Base-by-base conservation (phyloP, 2,113 vertebrate species). In the Potamarius usumacintae region DNA sequence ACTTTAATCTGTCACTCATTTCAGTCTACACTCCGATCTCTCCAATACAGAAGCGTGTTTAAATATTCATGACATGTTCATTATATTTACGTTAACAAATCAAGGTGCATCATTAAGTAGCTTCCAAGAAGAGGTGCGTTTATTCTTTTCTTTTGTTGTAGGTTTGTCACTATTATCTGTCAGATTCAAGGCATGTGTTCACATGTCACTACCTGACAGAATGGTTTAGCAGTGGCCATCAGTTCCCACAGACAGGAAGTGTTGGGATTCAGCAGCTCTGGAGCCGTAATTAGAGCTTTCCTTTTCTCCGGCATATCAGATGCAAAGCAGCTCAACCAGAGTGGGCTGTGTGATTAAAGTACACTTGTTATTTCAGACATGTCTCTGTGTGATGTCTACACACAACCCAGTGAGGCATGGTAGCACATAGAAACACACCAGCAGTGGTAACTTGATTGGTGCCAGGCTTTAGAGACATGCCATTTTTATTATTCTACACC, bases 361-460 rank as follows among this genome's bases (percentile, higher is more conserved):
- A 95, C 96, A 96, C 97, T 98, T 96, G 97, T 98, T 98, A 98
- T 97, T 96, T 96, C 96, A 95, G 96, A 96, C 97, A 96, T 95
- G 95, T 97, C 96, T 95, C 94, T 94, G 88, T 93, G 92, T 93
- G 92, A 93, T 94, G 91, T 89, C 86, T 90, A 91, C 92, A 90
- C 90, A 67, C 82, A 84, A 69, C 27, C 60, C 74, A 88, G 69
- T 69, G 60, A 84, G 50, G n/a, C 87, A 90, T 67, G 65, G 85
- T 88, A 76, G 86, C 93, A 88, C 86, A 89, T 90, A 90, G 90
- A 91, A 84, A 90, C 78, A 89, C 86, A 88, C 25, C 76, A 52
- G 65, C 67, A 63, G 79, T 63, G n/a, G 71, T 52, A 65, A 77
- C 74, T 57, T 69, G 50, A 84, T 84, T 88, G 82, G 27, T 87